Base-by-base conservation (phyloP, 2,113 vertebrate species). In the Columbina picui region DNA sequence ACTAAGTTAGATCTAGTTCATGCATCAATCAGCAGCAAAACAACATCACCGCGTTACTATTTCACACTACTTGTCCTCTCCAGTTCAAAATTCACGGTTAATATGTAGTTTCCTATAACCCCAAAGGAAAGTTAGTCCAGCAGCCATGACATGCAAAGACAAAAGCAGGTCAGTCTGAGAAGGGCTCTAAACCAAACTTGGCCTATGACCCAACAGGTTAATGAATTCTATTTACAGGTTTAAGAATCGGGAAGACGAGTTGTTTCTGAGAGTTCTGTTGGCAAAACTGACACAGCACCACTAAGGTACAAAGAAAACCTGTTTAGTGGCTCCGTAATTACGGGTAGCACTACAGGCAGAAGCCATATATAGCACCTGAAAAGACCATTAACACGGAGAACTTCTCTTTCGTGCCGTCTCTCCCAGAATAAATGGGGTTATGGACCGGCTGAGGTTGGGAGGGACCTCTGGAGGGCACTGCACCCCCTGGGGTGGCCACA, bases 301-400 rank as follows among this genome's bases (percentile, higher is more conserved):
- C 8, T 68, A 47, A n/a, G 0, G 2, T 7, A 26, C 36, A 25
- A 27, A 1, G 7, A n/a, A 53, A 76, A 29, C 1, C 21, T 0
- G 53, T 50, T 49, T 9, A 55, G 56, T 34, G 0, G 1, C 61
- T 32, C 41, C n/a, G 49, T n/a, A 30, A 47, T 22, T n/a, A 64
- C n/a, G 20, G 32, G 74, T 2, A 41, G 22, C 34, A 29, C n/a
- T 19, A 36, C 9, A 29, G 25, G 29, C 43, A 87, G 55, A 52
- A 56, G 74, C 60, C 25, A 12, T 25, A 9, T 2, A 38, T 5
- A 74, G 65, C 60, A 45, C 32, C 41, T 68, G 60, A 10, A 23
- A 68, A 60, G 64, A 53, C 19, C 3, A 2, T 5, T 36, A 34
- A 17, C 36, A 19, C 1, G 6, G 47, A 5, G 25, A 53, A 12